A percentile compares a stretch with the other conserved stretches of the same genome.
Conservation (phyloP, 1,140 invertebrate genomes). For the Drosophila simulans region DNA sequence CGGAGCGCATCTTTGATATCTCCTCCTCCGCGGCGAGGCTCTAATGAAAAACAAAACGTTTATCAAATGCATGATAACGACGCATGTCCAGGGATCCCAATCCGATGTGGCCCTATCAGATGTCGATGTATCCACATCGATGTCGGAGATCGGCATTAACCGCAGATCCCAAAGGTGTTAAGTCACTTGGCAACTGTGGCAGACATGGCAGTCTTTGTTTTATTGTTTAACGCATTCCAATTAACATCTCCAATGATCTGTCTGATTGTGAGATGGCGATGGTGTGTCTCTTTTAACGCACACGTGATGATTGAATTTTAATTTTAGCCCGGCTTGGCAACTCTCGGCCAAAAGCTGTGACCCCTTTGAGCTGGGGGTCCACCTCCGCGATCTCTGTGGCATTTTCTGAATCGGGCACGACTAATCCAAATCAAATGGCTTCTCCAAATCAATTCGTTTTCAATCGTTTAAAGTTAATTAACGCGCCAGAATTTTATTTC, state of each 20-base stretch:
- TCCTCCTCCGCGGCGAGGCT: conserved; percentile 25
- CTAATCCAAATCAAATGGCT: conserved; percentile 83
- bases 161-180: conserved; percentile 61
- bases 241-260: conserved; percentile 72
- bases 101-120: conserved; percentile 56
- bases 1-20: conserved; percentile 12
- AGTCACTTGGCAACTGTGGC: conserved; percentile 67
- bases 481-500: conserved; percentile 77
- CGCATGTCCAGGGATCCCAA: conserved; percentile 42
- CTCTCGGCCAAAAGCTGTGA: conserved; percentile 25
- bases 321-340: conserved; percentile 59
- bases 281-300: conserved; percentile 69
- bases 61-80: conserved; percentile 79
- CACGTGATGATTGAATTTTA: conserved; percentile 84
- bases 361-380: conserved; percentile 7
- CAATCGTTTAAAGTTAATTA: conserved; percentile 84
- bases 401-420: conserved; percentile 60
- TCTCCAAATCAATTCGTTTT: conserved; percentile 81
- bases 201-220: conserved; percentile 67
- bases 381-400: conserved; percentile 12
- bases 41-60: conserved; percentile 84
- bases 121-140: background rate
- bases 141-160: conserved; percentile 21
- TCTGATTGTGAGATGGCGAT: conserved; percentile 18
- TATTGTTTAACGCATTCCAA: conserved; percentile 83